Base-by-base conservation (phyloP, 2,888 invertebrate species). In the Pristionchus mayeri region DNA sequence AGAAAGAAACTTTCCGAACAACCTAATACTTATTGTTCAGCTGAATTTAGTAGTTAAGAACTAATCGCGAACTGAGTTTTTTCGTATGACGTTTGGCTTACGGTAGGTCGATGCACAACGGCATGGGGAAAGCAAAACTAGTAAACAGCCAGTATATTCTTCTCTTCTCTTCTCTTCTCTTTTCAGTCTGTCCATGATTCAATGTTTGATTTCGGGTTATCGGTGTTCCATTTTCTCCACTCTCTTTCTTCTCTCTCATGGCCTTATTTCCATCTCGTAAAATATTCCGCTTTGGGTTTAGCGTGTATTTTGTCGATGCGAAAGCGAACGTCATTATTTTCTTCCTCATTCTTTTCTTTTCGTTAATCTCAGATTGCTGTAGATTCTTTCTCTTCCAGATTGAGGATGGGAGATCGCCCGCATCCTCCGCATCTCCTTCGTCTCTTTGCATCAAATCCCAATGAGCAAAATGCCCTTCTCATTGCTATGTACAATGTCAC, bases 401-500 rank as follows among this genome's bases (percentile, higher is more conserved):
- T 76, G 18, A 34, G 34, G 21, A 57, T 81, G 63, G 54, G 11
- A 13, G 85, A 80, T 57, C 54, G 34, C 21, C 63, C 76, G 18
- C 79, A 67, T 27, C 13, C 30, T 34, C 37, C 75, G 13, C 60
- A 76, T 37, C 37, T 85, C 21, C 60, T 85, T 37, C 63, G 79
- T 57, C 84, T 84, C 7, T 80, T 88, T 52, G 76, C 86, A 27
- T 80, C 84, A 16, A 85, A 88, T 80, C 78, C 85, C 52, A 90
- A 91, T n/a, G 90, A 92, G 84, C 86, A 89, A 54, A 85, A 87
- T 24, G 91, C 92, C 11, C 87, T 92, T 6, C 89, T 89, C 63
- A 88, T 91, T 57, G 92, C 92, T 48, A 90, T 91, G 84, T 92
- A 91, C 87, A 92, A 92, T 86, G 88, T 88, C 13, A 86, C 90